These are phyloP conservation scores for Caradrina clavipalpis DNA, from an alignment of 2,888 invertebrate genomes.

Conservation along the genomic window DNA sequence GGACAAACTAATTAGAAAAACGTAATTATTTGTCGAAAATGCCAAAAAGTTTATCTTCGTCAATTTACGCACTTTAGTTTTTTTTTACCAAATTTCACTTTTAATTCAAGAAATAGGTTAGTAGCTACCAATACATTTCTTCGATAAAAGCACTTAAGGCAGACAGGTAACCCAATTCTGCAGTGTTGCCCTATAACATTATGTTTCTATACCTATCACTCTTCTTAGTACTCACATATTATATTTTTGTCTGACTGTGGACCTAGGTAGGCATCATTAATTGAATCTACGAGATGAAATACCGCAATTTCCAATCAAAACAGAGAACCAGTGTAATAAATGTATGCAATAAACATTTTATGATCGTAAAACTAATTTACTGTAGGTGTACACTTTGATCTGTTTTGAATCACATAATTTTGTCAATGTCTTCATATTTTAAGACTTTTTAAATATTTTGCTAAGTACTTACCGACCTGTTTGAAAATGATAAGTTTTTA, in stretches of 20 bases:
- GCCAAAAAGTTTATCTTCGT: neutral
- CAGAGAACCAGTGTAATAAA: conserved; percentile 23
- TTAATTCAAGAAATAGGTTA: neutral
- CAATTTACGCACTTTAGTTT: neutral
- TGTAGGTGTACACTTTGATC: conserved; percentile 38
- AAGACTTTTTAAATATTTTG: neutral
- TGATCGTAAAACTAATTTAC: conserved; percentile 51
- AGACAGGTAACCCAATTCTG: neutral
- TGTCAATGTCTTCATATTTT: conserved; percentile 5
- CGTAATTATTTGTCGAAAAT: neutral
- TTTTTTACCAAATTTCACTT: neutral
- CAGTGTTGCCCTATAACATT: neutral
- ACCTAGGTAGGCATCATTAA: neutral
- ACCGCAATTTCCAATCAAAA: conserved; percentile 39
- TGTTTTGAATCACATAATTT: conserved; percentile 18
- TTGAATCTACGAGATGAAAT: conserved; percentile 12
- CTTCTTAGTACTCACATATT: too few species aligned
- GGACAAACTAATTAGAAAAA: neutral
- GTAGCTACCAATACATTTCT: too few species aligned
- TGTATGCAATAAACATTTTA: conserved; percentile 50
- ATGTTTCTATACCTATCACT: too few species aligned
- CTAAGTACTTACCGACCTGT: neutral
- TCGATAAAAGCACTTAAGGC: too few species aligned
- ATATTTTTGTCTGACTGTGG: too few species aligned
- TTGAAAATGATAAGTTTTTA: neutral